These are phyloP conservation scores for Eilema depressum DNA, from an alignment of 2,888 invertebrate species.

Conservation along the genomic window DNA sequence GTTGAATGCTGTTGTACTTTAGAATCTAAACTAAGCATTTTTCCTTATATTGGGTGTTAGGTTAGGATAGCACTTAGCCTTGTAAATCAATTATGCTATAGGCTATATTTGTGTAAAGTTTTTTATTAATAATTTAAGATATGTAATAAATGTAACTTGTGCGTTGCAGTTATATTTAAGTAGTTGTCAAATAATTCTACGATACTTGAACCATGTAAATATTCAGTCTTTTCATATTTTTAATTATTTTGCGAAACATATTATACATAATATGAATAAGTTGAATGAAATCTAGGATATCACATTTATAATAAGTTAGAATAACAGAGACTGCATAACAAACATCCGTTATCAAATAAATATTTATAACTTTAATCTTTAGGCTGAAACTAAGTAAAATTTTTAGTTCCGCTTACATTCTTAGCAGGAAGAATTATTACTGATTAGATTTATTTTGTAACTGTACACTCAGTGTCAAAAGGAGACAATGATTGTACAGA, in stretches of 20 bases:
- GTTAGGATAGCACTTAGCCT: not conserved
- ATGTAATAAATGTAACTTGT: not conserved
- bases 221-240: not conserved
- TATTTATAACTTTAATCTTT: constrained; percentile 4
- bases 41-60: not conserved
- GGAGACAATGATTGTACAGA: not conserved
- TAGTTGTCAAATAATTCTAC: not conserved
- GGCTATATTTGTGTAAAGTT: not conserved
- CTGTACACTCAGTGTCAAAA: not conserved
- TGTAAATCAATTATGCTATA: not conserved
- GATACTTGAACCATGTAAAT: not conserved
- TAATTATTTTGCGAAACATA: not conserved
- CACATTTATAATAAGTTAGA: not conserved
- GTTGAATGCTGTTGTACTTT: constrained; percentile 16
- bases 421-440: not conserved
- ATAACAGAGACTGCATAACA: not conserved
- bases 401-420: not conserved
- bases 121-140: not conserved
- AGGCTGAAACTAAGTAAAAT: not conserved
- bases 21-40: not conserved
- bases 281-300: constrained; percentile 2
- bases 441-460: not conserved
- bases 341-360: not conserved
- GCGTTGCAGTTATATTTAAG: not conserved
- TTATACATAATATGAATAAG: not conserved